phyloP scores from a whole-genome alignment of 1,140 invertebrate species.

The Orius insidiosus region DNA sequence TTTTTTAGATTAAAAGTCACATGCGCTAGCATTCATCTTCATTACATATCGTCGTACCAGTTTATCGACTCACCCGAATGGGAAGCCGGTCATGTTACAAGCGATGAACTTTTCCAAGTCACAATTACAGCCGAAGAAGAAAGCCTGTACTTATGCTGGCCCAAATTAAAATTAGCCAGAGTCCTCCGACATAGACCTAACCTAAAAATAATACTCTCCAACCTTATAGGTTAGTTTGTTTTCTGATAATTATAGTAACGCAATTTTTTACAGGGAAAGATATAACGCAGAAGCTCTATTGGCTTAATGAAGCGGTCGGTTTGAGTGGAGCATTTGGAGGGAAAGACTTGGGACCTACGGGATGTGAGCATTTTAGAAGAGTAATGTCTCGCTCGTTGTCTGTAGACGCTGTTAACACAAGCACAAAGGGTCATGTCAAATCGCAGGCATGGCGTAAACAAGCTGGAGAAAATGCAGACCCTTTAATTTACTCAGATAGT shows the following conservation, averaged over 20 bases:
- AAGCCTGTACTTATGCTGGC: conserved; percentile 60
- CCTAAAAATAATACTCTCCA: conserved; percentile 52
- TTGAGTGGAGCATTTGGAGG: conserved; percentile 30
- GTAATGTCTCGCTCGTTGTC: conserved; percentile 46
- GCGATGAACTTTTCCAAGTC: conserved; percentile 64
- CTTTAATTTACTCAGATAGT: conserved; percentile 27
- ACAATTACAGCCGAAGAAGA: conserved; percentile 63
- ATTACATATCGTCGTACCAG: conserved; percentile 62
- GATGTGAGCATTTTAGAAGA: conserved; percentile 27
- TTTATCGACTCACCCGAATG: conserved; percentile 78
- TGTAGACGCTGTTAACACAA: conserved; percentile 61
- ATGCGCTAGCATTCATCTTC: conserved; percentile 61
- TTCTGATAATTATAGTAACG: not conserved
- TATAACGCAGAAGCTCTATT: conserved; percentile 69
- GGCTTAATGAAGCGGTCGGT: conserved; percentile 50
- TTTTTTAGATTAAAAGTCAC: conserved; percentile 52
- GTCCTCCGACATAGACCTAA: conserved; percentile 51
- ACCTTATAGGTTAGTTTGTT: conserved; percentile 45
- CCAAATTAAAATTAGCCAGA: conserved; percentile 47
- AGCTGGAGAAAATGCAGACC: conserved; percentile 24
- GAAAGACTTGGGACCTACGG: conserved; percentile 23
- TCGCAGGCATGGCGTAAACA: conserved; percentile 41
- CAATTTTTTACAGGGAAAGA: conserved; percentile 43
- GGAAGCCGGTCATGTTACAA: conserved; percentile 57
- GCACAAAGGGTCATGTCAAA: conserved; percentile 48